Base-by-base conservation (phyloP, 2,113 vertebrate species). In the Actenoides hombroni region DNA sequence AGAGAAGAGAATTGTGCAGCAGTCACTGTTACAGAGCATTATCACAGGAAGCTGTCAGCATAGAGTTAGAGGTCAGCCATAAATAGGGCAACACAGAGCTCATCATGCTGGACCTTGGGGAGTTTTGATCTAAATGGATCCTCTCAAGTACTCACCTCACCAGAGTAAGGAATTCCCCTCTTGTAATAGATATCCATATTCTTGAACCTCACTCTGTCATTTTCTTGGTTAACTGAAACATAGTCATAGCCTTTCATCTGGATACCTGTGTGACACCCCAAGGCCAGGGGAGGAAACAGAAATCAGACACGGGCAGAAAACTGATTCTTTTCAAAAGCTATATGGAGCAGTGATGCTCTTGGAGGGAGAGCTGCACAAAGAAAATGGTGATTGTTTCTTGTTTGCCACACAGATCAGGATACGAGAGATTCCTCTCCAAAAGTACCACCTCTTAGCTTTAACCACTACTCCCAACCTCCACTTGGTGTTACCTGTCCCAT, bases 401-500 rank as follows among this genome's bases (percentile, higher is more conserved):
- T 40, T 91, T 49, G 33, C 40, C 26, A 12, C 51, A 86, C 20
- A 81, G 70, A 21, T 13, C 0, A 0, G 28, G 21, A 56, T 61
- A 16, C 59, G 74, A 61, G 19, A 65, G 11, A 82, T 53, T 92
- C 18, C 20, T 82, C 31, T 64, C 29, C 54, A 56, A 13, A 63
- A 63, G 17, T 53, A 26, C 9, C 46, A 63, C 8, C 14, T 19
- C 19, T 42, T 40, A 88, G 56, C 23, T 84, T 81, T 46, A 78
- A 37, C 25, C 21, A 60, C 24, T 49, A 15, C 44, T 57, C 25
- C 56, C 39, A 91, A 8, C 1, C 13, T 76, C 28, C 44, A 9
- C 13, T 21, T 68, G 31, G 9, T 29, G 51, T 98, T 97, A 98
- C 98, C 98, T 98, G 98, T 98, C 28, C 97, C 98, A n/a, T 42